A percentile compares a stretch with the other conserved stretches of the same genome.
These are phyloP conservation scores for Galago senegalensis DNA, from an alignment of 2,797 vertebrate species.

Conservation along the genomic window DNA sequence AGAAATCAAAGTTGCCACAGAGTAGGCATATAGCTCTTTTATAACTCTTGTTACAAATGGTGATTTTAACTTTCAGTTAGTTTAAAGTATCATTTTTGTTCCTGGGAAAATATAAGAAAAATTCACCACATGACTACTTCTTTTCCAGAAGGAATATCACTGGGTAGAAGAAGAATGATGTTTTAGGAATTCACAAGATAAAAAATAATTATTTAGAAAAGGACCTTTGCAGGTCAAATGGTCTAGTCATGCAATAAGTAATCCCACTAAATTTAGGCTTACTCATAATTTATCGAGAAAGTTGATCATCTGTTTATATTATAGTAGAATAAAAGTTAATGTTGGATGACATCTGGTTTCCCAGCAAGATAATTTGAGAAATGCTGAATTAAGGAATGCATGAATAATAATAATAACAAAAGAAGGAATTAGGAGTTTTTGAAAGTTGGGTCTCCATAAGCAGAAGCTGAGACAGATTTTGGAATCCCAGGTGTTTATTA, in stretches of 20 bases:
- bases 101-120: slow-evolving; percentile 26
- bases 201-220: neutral
- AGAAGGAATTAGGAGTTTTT: neutral
- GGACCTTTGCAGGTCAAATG: neutral
- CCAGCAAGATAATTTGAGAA: neutral
- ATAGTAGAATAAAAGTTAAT: neutral
- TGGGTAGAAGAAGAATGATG: neutral
- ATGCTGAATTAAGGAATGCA: neutral
- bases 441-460: neutral
- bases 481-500: neutral
- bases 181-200: neutral
- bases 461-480: neutral
- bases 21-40: neutral
- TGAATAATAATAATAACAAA: neutral
- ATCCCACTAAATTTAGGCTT: slow-evolving; percentile 10
- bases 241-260: neutral
- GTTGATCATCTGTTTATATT: slow-evolving; percentile 3
- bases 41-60: neutral
- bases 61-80: slow-evolving; percentile 30
- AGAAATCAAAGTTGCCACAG: neutral
- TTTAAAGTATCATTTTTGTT: slow-evolving; percentile 32
- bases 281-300: neutral
- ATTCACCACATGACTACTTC: neutral
- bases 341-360: neutral
- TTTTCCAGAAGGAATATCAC: slow-evolving; percentile 20